Evolutionary conservation across 2,888 invertebrate species (phyloP).

Genomic region (Cheilosia vernalis): DNA sequence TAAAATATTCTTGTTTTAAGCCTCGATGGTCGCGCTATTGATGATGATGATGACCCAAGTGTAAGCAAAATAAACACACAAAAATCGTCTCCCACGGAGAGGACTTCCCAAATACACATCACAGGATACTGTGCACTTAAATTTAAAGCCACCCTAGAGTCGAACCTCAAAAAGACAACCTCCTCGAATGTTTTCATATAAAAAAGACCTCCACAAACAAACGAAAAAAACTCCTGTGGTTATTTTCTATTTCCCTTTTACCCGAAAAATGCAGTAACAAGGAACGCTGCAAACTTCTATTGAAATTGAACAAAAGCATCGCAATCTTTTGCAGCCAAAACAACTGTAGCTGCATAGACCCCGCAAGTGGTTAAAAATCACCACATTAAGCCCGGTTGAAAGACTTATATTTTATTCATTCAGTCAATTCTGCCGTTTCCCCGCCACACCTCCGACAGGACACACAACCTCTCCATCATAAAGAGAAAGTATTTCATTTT

Average conservation of each 20-base stretch:
- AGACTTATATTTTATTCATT: constrained; percentile 15
- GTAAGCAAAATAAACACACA: too few species aligned
- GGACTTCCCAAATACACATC: too few species aligned
- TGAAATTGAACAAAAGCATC: constrained; percentile 30
- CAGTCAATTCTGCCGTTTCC: neutral
- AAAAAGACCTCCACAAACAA: neutral
- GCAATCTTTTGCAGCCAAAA: constrained; percentile 36
- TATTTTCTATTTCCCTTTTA: neutral
- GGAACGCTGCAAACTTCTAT: constrained; percentile 23
- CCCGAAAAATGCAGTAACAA: neutral
- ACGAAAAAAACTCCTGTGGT: neutral
- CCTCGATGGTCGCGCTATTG: too few species aligned
- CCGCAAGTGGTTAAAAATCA: constrained; percentile 21
- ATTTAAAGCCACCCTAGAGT: too few species aligned
- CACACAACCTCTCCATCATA: constrained; percentile 16
- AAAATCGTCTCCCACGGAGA: too few species aligned
- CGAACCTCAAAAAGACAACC: neutral
- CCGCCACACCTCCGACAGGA: neutral
- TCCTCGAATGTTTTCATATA: neutral
- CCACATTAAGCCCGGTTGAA: constrained; percentile 25
- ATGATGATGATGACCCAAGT: too few species aligned
- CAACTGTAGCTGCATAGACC: neutral
- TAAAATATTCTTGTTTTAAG: too few species aligned
- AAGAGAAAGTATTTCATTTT: constrained; percentile 44
- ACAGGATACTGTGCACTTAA: too few species aligned